Conservation (phyloP, 2,797 vertebrate species). For the Intellagama lesueurii region DNA sequence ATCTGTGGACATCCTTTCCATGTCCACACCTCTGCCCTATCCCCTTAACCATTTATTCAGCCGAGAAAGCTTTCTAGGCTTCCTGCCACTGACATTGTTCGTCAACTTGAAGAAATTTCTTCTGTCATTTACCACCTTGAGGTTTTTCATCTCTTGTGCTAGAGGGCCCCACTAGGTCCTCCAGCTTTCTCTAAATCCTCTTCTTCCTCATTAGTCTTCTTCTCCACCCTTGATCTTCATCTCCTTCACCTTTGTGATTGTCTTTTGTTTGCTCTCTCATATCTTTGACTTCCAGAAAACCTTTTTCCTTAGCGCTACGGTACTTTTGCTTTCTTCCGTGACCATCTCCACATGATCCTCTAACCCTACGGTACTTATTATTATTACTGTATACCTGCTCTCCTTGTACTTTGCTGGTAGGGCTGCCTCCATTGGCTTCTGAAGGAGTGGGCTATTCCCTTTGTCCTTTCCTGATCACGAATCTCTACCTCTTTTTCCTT, state of each 20-base stretch:
- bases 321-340: slow-evolving; percentile 71
- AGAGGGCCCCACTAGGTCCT: slow-evolving; percentile 52
- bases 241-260: slow-evolving; percentile 68
- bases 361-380: slow-evolving; percentile 70
- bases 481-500: slow-evolving; percentile 49
- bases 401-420: slow-evolving; percentile 65
- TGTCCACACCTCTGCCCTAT: slow-evolving; percentile 12
- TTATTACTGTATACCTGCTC: slow-evolving; percentile 72
- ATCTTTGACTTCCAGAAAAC: slow-evolving; percentile 67
- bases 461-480: slow-evolving; percentile 67
- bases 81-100: slow-evolving; percentile 52
- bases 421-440: slow-evolving; percentile 61
- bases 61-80: slow-evolving; percentile 49
- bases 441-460: slow-evolving; percentile 64
- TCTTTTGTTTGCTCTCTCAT: slow-evolving; percentile 60
- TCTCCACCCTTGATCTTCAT: slow-evolving; percentile 69
- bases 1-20: slow-evolving; percentile 34
- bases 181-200: slow-evolving; percentile 55
- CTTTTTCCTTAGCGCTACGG: slow-evolving; percentile 65
- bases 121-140: slow-evolving; percentile 52
- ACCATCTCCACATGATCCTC: slow-evolving; percentile 72
- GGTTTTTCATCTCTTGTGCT: slow-evolving; percentile 60
- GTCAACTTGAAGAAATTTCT: slow-evolving; percentile 56
- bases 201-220: slow-evolving; percentile 64
- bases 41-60: slow-evolving; percentile 21